Percentiles rank a stretch among this genome's conserved stretches.
Conservation (phyloP, 1,140 invertebrate species). For the Portunus trituberculatus region DNA sequence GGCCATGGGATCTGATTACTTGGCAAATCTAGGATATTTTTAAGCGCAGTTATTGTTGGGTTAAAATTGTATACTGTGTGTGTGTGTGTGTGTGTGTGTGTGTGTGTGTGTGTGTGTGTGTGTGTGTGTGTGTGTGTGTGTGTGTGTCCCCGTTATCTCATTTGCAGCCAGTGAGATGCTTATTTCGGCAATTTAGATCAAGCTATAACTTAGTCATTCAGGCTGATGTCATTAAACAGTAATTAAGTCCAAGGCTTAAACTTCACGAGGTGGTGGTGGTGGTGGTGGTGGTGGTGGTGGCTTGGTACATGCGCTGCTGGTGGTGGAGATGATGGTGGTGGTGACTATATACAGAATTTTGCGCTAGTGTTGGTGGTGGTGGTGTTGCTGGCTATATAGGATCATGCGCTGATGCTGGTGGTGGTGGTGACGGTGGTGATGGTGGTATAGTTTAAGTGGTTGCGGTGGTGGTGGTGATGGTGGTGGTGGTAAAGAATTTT, state of each 20-base stretch:
- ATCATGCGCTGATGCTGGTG: background rate
- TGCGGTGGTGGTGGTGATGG: background rate
- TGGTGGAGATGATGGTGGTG: background rate
- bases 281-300: background rate
- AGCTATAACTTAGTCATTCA: background rate
- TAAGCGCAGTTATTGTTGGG: background rate
- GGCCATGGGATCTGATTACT: background rate
- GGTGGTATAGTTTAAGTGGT: background rate
- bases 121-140: too few relatives aligned
- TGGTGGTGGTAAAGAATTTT: background rate
- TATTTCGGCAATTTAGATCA: background rate
- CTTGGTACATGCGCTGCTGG: background rate
- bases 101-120: too few relatives aligned
- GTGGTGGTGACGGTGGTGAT: background rate
- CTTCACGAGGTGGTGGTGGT: too few relatives aligned
- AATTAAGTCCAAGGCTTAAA: background rate
- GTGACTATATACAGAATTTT: background rate
- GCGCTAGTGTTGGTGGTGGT: background rate
- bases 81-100: too few relatives aligned
- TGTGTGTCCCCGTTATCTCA: background rate
- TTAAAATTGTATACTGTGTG: background rate
- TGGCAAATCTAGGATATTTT: background rate
- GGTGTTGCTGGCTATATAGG: background rate
- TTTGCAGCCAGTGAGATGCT: background rate
- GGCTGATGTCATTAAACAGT: background rate